A percentile compares a stretch with the other conserved stretches of the same genome.
phyloP scores from a whole-genome alignment of 2,797 vertebrate species.

The Diglossa cyanea region DNA sequence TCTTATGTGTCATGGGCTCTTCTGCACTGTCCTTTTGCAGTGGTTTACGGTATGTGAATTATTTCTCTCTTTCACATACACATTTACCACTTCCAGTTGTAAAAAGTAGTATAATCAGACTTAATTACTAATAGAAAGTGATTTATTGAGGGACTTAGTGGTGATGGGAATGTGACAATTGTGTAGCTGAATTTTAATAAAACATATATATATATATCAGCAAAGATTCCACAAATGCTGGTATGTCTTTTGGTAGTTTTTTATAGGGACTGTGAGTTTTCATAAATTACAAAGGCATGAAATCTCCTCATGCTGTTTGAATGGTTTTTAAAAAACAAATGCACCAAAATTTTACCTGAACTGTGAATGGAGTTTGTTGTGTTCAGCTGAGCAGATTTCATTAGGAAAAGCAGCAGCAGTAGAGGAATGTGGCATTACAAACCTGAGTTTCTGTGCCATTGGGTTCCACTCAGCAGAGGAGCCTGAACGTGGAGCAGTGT shows the following conservation, averaged over 20 bases:
- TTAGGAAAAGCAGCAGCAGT: background rate
- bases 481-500: rapidly evolving
- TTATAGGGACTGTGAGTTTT: background rate
- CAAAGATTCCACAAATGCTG: background rate
- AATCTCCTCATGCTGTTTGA: background rate
- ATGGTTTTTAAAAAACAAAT: background rate
- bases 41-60: background rate
- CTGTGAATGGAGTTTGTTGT: background rate
- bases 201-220: background rate
- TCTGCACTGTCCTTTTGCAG: background rate
- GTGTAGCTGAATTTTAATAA: background rate
- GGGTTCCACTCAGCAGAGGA: background rate
- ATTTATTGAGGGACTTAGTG: background rate
- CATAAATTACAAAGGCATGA: background rate
- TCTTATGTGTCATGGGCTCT: background rate
- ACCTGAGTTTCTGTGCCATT: background rate
- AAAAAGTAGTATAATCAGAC: background rate
- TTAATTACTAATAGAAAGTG: background rate
- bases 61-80: background rate
- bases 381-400: background rate
- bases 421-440: background rate
- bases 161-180: rapidly evolving
- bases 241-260: background rate
- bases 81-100: background rate
- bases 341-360: background rate